Conservation (phyloP, 2,113 vertebrate species). For the Pterocles burchelli region DNA sequence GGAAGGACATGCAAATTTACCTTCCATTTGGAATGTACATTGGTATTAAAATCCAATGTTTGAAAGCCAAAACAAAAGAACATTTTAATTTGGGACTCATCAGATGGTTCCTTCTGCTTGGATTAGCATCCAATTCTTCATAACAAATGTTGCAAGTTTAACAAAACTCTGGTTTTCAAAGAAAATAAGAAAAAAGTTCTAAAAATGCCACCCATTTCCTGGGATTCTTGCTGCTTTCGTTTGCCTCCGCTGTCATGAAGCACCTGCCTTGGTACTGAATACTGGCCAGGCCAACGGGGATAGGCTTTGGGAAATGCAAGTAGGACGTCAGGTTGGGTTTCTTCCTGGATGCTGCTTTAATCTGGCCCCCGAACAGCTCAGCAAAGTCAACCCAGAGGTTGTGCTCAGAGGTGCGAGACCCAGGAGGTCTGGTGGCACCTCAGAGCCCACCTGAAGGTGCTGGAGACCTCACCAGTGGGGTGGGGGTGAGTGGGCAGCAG, state of each 20-base stretch:
- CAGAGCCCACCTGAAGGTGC: neutral
- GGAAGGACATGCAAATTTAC: conserved; percentile 56
- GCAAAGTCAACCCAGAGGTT: neutral
- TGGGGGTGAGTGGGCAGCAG: accelerated
- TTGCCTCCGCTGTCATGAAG: neutral
- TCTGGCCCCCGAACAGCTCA: neutral
- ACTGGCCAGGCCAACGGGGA: neutral
- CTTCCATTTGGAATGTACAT: neutral
- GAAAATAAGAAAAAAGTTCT: neutral
- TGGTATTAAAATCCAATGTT: conserved; percentile 25
- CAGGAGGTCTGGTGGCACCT: neutral
- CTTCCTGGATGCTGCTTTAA: neutral
- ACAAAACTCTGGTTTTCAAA: neutral
- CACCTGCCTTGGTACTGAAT: neutral
- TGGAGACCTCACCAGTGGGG: accelerated
- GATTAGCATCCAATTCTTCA: neutral
- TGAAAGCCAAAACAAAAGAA: conserved; percentile 37
- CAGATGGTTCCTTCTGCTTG: conserved; percentile 47
- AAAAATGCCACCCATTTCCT: neutral
- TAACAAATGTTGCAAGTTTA: neutral
- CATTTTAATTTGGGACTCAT: conserved; percentile 49
- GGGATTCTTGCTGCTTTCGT: neutral
- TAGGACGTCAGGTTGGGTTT: neutral
- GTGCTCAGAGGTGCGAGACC: accelerated
- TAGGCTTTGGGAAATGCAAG: neutral